phyloP scores from a whole-genome alignment of 2,888 invertebrate species.

The Orthonychiurus folsomi region DNA sequence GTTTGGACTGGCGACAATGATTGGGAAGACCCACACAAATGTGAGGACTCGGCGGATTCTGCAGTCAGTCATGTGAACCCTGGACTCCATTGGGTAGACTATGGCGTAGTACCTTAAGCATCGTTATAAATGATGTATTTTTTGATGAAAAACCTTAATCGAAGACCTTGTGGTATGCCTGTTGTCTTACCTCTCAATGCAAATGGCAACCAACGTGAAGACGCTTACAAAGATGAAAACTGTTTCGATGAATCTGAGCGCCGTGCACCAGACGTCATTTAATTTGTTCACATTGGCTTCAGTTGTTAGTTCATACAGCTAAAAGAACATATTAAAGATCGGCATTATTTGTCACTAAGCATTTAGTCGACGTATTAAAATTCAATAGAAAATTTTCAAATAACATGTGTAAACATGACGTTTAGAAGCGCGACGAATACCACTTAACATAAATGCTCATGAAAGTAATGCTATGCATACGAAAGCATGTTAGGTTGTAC shows the following conservation, averaged over 20 bases:
- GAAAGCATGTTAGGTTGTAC: too few relatives aligned
- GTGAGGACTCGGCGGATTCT: constrained; percentile 44
- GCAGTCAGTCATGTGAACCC: constrained; percentile 43
- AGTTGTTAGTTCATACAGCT: constrained; percentile 45
- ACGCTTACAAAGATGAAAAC: constrained; percentile 47
- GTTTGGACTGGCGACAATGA: constrained; percentile 42
- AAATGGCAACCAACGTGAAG: constrained; percentile 46
- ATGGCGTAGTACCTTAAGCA: constrained; percentile 48
- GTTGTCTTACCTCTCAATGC: constrained; percentile 47
- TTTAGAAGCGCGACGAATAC: too few relatives aligned
- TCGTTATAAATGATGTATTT: too few relatives aligned
- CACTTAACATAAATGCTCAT: too few relatives aligned
- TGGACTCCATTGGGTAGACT: constrained; percentile 46
- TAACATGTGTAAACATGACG: too few relatives aligned
- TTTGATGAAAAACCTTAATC: too few relatives aligned
- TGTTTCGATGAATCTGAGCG: constrained; percentile 44
- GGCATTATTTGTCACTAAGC: too few relatives aligned
- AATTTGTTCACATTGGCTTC: constrained; percentile 45
- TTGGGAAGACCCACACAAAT: constrained; percentile 45
- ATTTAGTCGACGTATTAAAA: too few relatives aligned
- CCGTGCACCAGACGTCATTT: constrained; percentile 44
- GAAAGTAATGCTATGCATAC: too few relatives aligned
- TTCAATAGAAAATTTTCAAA: too few relatives aligned
- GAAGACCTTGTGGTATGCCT: too few relatives aligned
- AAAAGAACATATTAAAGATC: constrained; percentile 10